Conservation (phyloP, 2,888 invertebrate species). For the Pristionchus maxplancki region DNA sequence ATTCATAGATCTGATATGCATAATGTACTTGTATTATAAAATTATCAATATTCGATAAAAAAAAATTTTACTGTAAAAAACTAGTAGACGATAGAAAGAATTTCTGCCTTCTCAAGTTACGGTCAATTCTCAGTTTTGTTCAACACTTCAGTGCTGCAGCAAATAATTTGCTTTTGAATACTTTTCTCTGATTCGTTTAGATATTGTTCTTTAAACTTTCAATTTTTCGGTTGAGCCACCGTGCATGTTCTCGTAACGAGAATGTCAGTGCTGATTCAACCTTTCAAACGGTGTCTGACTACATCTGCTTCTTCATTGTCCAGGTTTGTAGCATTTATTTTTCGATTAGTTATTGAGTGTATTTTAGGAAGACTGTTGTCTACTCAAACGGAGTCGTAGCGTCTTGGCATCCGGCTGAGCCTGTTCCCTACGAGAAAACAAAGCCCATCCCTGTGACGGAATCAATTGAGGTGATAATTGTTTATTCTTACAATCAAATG, state of each 20-base stretch:
- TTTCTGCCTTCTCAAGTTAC: too few relatives aligned
- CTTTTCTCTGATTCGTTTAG: too few relatives aligned
- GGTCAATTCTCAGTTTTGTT: too few relatives aligned
- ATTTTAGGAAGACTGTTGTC: constrained; percentile 61
- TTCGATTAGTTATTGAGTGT: neutral
- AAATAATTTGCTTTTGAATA: too few relatives aligned
- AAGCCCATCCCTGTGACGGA: constrained; percentile 60
- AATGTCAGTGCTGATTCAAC: constrained; percentile 22
- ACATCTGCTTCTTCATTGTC: constrained; percentile 30
- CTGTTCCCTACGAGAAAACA: constrained; percentile 73
- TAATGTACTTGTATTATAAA: neutral
- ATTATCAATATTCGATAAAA: neutral
- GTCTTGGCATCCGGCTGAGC: constrained; percentile 74
- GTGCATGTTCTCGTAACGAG: constrained; percentile 28
- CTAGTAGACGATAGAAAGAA: too few relatives aligned
- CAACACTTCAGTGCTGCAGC: too few relatives aligned
- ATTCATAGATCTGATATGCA: neutral
- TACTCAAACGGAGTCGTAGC: constrained; percentile 72
- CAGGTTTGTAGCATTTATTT: constrained; percentile 20
- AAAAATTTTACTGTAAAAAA: too few relatives aligned
- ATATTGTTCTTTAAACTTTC: neutral
- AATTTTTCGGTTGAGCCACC: neutral
- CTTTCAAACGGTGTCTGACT: constrained; percentile 29
- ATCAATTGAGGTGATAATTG: constrained; percentile 53
- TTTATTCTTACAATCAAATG: neutral